A percentile compares a stretch with the other conserved stretches of the same genome.
These are phyloP conservation scores for Chelon labrosus DNA, from an alignment of 2,797 vertebrate species.

Conservation along the genomic window DNA sequence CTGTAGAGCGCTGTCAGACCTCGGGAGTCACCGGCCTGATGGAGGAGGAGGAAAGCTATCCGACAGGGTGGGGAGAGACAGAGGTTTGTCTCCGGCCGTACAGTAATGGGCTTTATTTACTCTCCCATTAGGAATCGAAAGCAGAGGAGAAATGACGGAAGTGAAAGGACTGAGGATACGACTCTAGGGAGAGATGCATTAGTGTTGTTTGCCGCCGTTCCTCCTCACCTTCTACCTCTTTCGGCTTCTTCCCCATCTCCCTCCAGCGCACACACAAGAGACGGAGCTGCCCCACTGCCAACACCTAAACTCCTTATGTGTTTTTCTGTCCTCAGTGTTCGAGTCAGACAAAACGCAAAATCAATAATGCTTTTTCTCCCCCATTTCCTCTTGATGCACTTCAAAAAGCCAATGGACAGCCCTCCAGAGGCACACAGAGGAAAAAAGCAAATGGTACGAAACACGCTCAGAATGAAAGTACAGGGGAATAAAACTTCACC, in stretches of 20 bases:
- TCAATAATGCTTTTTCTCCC: constrained; percentile 87
- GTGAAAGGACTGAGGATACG: constrained; percentile 39
- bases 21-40: constrained; percentile 72
- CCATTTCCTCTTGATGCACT: constrained; percentile 89
- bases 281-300: constrained; percentile 65
- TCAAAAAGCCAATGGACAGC: constrained; percentile 87
- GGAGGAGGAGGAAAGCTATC: constrained; percentile 67
- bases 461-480: constrained; percentile 80
- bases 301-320: constrained; percentile 78
- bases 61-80: constrained; percentile 51
- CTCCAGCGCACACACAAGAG: constrained; percentile 65
- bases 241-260: constrained; percentile 47
- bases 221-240: constrained; percentile 66
- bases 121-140: constrained; percentile 65
- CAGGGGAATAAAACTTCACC: constrained; percentile 64
- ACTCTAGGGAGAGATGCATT: constrained; percentile 68
- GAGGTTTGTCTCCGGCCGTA: constrained; percentile 64
- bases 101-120: constrained; percentile 76
- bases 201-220: constrained; percentile 60
- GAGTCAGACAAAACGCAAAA: constrained; percentile 90
- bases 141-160: constrained; percentile 52
- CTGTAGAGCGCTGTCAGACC: constrained; percentile 71
- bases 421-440: constrained; percentile 81
- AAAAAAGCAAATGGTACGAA: constrained; percentile 73
- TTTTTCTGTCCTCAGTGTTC: constrained; percentile 84